phyloP scores from a whole-genome alignment of 2,797 vertebrate genomes.

The Tinamus major region DNA sequence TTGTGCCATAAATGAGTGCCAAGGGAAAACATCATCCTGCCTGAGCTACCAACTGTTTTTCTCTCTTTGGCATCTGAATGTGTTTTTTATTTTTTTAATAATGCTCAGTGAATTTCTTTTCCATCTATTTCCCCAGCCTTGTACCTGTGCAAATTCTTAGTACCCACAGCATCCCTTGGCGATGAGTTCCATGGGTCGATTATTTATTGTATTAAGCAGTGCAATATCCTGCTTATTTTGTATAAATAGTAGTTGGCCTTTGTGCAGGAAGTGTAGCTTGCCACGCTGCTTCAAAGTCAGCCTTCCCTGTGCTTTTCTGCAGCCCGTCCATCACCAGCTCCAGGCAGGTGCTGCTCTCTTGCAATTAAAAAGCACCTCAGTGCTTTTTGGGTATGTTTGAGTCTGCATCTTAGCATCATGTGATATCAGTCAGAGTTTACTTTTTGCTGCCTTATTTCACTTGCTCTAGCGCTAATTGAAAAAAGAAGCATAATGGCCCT shows the following conservation, averaged over 20 bases:
- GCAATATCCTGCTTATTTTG: background rate
- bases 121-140: background rate
- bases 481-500: background rate
- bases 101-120: background rate
- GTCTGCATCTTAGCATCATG: accelerated
- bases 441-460: background rate
- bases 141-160: background rate
- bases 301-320: background rate
- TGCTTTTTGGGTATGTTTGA: accelerated
- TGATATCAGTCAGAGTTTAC: background rate
- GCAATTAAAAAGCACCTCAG: background rate
- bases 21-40: background rate
- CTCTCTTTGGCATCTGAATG: background rate
- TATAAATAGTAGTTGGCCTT: background rate
- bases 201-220: background rate
- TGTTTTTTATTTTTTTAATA: background rate
- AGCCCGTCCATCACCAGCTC: background rate
- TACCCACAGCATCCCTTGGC: background rate
- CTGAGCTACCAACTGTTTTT: background rate
- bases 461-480: background rate
- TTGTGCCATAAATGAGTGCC: background rate
- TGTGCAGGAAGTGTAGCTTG: background rate
- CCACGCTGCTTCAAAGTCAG: background rate
- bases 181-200: background rate
- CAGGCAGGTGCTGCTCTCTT: background rate